Evolutionary conservation across 2,888 invertebrate species (phyloP).

Genomic region (Priocnemis perturbator): DNA sequence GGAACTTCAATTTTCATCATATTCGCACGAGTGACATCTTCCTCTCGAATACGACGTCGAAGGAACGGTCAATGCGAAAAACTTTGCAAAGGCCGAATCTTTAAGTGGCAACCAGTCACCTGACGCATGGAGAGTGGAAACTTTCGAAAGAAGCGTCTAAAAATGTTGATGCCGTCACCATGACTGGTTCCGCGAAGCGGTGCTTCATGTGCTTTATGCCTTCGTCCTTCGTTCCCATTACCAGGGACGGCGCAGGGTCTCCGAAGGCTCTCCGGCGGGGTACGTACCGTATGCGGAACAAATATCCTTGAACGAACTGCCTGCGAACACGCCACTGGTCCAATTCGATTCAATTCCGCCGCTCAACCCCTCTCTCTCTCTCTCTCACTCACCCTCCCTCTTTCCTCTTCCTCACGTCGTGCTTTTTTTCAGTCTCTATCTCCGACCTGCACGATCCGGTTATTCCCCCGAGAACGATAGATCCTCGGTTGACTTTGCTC

Average conservation of each 20-base stretch:
- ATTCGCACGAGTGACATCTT: background rate
- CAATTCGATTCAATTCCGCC: slow-evolving; percentile 67
- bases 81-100: no score
- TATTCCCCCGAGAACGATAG: slow-evolving; percentile 72
- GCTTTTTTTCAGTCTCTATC: slow-evolving; percentile 48
- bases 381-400: slow-evolving; percentile 30
- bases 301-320: slow-evolving; percentile 70
- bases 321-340: slow-evolving; percentile 68
- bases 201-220: slow-evolving; percentile 47
- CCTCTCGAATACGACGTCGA: no score
- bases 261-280: slow-evolving; percentile 49
- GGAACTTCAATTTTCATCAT: slow-evolving; percentile 26
- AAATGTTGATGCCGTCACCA: slow-evolving; percentile 1
- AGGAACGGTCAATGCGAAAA: no score
- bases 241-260: slow-evolving; percentile 48
- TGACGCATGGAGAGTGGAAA: no score
- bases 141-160: background rate
- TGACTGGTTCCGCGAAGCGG: background rate
- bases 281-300: slow-evolving; percentile 56
- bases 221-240: slow-evolving; percentile 58
- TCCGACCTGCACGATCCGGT: slow-evolving; percentile 58
- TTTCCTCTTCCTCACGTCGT: slow-evolving; percentile 32
- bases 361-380: slow-evolving; percentile 27
- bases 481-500: slow-evolving; percentile 67
- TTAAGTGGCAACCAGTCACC: no score